Conservation (phyloP, 2,113 vertebrate genomes). For the Xiphophorus couchianus region DNA sequence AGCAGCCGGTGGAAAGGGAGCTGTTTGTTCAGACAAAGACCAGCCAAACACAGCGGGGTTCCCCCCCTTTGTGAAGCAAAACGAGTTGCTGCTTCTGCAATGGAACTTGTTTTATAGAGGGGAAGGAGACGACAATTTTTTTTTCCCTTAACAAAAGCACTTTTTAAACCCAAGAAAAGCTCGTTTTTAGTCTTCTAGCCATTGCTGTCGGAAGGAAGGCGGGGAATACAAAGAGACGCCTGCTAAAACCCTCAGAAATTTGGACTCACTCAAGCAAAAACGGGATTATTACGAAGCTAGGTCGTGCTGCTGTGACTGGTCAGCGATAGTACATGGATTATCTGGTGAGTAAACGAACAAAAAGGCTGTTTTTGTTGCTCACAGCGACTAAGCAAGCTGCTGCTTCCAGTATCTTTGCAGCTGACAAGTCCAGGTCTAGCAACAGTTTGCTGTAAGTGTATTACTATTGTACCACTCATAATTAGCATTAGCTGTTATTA, state of each 20-base stretch:
- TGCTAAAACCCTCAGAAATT: conserved; percentile 25
- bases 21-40: conserved; percentile 11
- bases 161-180: conserved; percentile 44
- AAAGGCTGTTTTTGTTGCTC: neutral
- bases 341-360: conserved; percentile 71
- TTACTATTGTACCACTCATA: neutral
- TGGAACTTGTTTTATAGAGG: neutral
- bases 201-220: conserved; percentile 66
- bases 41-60: neutral
- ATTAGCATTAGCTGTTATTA: neutral
- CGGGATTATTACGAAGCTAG: conserved; percentile 42
- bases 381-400: neutral
- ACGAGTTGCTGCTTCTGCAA: neutral
- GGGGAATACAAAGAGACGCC: conserved; percentile 78
- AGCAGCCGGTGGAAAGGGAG: conserved; percentile 44
- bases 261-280: conserved; percentile 30
- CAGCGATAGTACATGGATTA: conserved; percentile 81
- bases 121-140: conserved; percentile 17
- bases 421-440: conserved; percentile 30
- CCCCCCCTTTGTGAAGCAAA: neutral
- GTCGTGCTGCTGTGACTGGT: conserved; percentile 56
- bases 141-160: neutral
- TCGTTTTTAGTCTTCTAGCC: conserved; percentile 38
- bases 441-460: neutral
- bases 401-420: conserved; percentile 3